Evolutionary conservation across 2,797 vertebrate species (phyloP).

Genomic region (Melanogrammus aeglefinus): DNA sequence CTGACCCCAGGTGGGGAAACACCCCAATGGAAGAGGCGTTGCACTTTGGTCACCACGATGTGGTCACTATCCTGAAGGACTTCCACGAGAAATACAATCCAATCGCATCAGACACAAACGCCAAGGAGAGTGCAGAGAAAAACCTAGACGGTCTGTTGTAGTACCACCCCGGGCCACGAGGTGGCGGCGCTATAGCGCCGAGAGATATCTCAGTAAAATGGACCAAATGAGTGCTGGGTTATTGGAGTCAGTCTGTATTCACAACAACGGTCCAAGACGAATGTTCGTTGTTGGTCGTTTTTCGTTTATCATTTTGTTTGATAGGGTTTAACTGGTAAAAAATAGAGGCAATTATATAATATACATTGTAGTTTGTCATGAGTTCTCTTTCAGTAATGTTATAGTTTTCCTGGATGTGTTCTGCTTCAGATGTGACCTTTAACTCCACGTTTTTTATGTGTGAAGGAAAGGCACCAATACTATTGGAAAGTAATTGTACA

Average conservation of each 20-base stretch:
- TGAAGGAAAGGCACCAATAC: conserved; percentile 1
- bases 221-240: not conserved
- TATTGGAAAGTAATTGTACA: not conserved
- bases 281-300: not conserved
- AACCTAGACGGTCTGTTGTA: conserved; percentile 91
- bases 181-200: not conserved
- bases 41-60: conserved; percentile 93
- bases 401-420: not conserved
- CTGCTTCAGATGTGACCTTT: not conserved
- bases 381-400: not conserved
- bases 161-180: conserved; percentile 8
- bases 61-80: conserved; percentile 88
- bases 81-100: conserved; percentile 85
- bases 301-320: not conserved
- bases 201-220: not conserved
- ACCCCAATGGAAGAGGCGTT: conserved; percentile 94
- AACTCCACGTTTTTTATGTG: not conserved
- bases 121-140: conserved; percentile 83
- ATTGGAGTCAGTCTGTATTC: not conserved
- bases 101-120: conserved; percentile 57
- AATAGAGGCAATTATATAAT: not conserved
- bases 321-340: not conserved
- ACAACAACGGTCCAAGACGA: not conserved
- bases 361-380: not conserved
- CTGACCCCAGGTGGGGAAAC: conserved; percentile 87